Evolutionary conservation across 2,888 invertebrate genomes (phyloP), one percentile per base, ranked within the genome.

Genomic region (Flexamia atlantica): DNA sequence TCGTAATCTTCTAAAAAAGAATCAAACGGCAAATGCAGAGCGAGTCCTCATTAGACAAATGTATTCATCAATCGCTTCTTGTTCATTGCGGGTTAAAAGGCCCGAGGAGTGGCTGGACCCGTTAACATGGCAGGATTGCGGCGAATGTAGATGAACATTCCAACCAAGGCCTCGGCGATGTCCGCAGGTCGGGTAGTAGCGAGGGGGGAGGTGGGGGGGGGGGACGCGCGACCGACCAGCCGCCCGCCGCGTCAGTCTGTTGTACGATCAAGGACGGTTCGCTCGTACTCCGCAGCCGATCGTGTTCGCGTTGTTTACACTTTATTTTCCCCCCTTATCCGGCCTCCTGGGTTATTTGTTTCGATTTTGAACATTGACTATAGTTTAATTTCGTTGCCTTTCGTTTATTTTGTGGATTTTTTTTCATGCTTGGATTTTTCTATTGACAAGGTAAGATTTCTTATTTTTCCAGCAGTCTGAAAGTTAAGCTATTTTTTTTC

Each of bases 251-350:
- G 3, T 28, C 70, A 36, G 70, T 36, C 12, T 40, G 40, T 70
- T 32, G 70, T 70, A 36, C 70, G 32, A 12, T 70, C 70, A 70
- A 70, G 70, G 70, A n/a, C 40, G 40, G 70, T 40, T 25, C 3
- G 68, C 17, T 23, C 32, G 40, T 36, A 14, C n/a, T 20, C 32
- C 70, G n/a, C 4, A 14, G 20, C 20, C 20, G 40, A 0, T 40
- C n/a, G 70, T 40, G 70, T n/a, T 70, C 70, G 70, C 40, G 36
- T 70, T 70, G 70, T 70, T 70, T 70, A 70, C 70, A 64, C 30
- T 64, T 64, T 64, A 30, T 64, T 64, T 30, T 14, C 28, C 17
- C 30, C 14, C 7, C 28, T 28, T 28, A 28, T 64, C 30, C n/a
- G 7, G 5, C 2, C 12, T 57, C 20, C 3, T 20, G 28, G 12